Evolutionary conservation across 2,113 vertebrate genomes (phyloP).

Genomic region (Aphyosemion australe): DNA sequence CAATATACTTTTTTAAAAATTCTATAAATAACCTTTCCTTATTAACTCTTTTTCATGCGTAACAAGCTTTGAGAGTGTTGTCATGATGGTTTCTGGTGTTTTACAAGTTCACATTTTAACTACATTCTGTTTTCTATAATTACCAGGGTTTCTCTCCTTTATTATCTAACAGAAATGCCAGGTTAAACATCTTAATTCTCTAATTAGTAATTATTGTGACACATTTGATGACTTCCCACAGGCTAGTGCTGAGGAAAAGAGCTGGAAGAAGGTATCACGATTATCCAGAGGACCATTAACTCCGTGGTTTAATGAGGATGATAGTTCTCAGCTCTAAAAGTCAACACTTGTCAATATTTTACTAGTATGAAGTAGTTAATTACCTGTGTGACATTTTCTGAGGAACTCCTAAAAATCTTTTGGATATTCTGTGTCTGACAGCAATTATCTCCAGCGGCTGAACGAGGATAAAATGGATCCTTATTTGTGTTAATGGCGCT

Average conservation of each 20-base stretch:
- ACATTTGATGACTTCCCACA: not conserved
- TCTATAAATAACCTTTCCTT: no score
- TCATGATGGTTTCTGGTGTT: no score
- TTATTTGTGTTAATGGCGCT: conserved; percentile 46
- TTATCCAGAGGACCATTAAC: conserved; percentile 8
- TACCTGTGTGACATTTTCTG: conserved; percentile 49
- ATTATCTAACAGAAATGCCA: not conserved
- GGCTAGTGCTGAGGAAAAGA: not conserved
- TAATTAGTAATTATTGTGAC: not conserved
- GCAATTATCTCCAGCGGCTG: conserved; percentile 49
- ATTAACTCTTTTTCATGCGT: no score
- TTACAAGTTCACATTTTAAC: no score
- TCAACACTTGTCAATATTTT: conserved; percentile 42
- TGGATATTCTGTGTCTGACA: conserved; percentile 24
- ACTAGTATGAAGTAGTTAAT: conserved; percentile 44
- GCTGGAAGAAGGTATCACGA: not conserved
- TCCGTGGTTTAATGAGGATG: conserved; percentile 2
- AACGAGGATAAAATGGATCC: conserved; percentile 34
- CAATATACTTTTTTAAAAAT: no score
- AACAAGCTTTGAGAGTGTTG: no score
- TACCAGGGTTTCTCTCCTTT: not conserved
- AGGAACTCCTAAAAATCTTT: conserved; percentile 25
- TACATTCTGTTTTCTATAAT: no score
- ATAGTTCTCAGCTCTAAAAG: conserved; percentile 44
- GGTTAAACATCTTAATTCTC: not conserved